Evolutionary conservation across 1,140 invertebrate species (phyloP).

Genomic region (Mylabris phalerata): DNA sequence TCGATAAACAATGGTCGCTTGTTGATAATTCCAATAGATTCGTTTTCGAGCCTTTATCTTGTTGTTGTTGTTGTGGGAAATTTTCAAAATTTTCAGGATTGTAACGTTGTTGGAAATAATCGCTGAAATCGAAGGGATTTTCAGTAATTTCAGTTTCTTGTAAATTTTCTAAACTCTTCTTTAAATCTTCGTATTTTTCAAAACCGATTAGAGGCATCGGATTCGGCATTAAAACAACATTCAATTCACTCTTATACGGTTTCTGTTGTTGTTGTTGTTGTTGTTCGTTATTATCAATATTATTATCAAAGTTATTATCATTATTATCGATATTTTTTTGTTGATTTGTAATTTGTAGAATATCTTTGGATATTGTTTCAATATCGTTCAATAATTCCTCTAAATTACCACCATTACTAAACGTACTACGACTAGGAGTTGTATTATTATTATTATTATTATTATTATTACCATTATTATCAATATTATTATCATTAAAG

Average conservation of each 20-base stretch:
- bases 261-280: constrained; percentile 20
- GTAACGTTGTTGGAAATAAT: constrained; percentile 32
- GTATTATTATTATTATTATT: not conserved
- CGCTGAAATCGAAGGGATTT: constrained; percentile 34
- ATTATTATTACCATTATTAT: not conserved
- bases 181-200: constrained; percentile 36
- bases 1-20: constrained; percentile 29
- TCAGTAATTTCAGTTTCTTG: constrained; percentile 5
- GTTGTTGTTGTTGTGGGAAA: not conserved
- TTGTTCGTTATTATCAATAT: not conserved
- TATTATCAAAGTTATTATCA: not conserved
- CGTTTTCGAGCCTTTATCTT: constrained; percentile 14
- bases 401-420: constrained; percentile 42
- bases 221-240: constrained; percentile 39
- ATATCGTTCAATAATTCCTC: constrained; percentile 47
- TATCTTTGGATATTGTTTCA: constrained; percentile 44
- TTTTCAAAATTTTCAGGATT: constrained; percentile 32
- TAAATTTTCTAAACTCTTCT: constrained; percentile 24
- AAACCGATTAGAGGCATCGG: constrained; percentile 40
- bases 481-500: not conserved
- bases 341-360: constrained; percentile 30
- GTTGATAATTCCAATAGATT: constrained; percentile 15
- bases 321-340: constrained; percentile 12
- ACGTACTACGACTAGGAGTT: constrained; percentile 31
- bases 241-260: constrained; percentile 38